phyloP scores from a whole-genome alignment of 2,888 invertebrate genomes.

The Andrena fulva region DNA sequence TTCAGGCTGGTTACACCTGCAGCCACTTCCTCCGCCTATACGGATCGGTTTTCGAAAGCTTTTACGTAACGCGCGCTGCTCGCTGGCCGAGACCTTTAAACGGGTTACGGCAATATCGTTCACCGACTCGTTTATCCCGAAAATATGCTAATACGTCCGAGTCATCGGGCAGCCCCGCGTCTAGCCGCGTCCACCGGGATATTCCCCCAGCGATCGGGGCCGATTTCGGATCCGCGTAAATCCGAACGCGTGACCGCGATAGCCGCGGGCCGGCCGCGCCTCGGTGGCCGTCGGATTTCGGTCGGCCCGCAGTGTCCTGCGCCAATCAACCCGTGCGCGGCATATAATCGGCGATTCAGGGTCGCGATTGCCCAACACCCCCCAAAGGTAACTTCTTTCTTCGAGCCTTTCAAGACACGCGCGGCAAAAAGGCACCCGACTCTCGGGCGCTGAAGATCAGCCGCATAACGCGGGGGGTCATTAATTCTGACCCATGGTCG shows the following conservation, averaged over 20 bases:
- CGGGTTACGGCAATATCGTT: not conserved
- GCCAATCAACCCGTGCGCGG: not conserved
- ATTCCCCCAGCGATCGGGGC: not conserved
- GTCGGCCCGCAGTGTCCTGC: too few species aligned
- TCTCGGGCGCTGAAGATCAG: too few species aligned
- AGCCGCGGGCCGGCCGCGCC: not conserved
- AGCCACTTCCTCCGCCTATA: not conserved
- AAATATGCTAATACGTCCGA: constrained; percentile 19
- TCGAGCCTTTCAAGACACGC: not conserved
- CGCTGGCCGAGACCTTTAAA: constrained; percentile 34
- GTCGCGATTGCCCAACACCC: not conserved
- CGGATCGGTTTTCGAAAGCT: constrained; percentile 6
- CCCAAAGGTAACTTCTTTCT: not conserved
- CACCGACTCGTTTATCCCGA: constrained; percentile 18
- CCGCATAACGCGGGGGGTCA: too few species aligned
- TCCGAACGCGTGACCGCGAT: not conserved
- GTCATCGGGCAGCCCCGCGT: not conserved
- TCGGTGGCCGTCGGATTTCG: not conserved
- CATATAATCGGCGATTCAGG: not conserved
- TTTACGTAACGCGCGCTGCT: constrained; percentile 2
- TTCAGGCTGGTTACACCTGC: constrained; percentile 4
- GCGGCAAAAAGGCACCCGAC: not conserved
- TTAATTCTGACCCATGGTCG: too few species aligned
- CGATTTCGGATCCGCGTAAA: not conserved
- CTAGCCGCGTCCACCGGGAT: not conserved